Evolutionary conservation across 2,888 invertebrate species (phyloP).

Genomic region (Ditula angustiorana): DNA sequence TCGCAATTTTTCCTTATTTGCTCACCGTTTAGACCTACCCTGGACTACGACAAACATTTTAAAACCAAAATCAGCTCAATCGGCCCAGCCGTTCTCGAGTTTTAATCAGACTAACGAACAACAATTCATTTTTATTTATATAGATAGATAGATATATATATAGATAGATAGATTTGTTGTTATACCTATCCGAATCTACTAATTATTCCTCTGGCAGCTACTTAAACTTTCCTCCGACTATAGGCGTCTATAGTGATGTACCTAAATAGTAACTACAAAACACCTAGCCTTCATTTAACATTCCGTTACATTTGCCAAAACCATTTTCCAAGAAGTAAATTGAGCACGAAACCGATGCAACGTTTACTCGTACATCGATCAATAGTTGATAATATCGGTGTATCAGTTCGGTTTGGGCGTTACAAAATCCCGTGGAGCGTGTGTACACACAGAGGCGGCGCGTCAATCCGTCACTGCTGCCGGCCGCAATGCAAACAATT

Average conservation of each 20-base stretch:
- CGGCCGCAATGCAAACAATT: conserved; percentile 73
- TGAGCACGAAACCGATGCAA: conserved; percentile 5
- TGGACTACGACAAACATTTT: too few relatives aligned
- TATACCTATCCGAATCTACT: too few relatives aligned
- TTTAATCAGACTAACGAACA: too few relatives aligned
- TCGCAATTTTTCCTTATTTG: too few relatives aligned
- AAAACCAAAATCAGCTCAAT: too few relatives aligned
- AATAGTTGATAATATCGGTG: conserved; percentile 18
- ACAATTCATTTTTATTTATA: too few relatives aligned
- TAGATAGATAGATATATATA: too few relatives aligned
- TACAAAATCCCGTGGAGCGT: background rate
- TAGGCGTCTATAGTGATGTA: background rate
- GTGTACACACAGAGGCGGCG: conserved; percentile 46
- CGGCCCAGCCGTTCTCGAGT: too few relatives aligned
- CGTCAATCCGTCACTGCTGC: conserved; percentile 67
- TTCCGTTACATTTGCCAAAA: conserved; percentile 16
- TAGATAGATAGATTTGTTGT: too few relatives aligned
- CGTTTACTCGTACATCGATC: conserved; percentile 14
- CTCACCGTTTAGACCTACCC: too few relatives aligned
- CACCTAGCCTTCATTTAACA: background rate
- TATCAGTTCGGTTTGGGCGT: conserved; percentile 1
- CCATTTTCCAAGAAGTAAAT: conserved; percentile 11
- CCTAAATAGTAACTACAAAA: background rate
- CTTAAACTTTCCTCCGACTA: background rate
- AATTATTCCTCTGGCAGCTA: background rate